A percentile compares a stretch with the other conserved stretches of the same genome.
Conservation (phyloP, 2,888 invertebrate species). For the Junonia oenone region DNA sequence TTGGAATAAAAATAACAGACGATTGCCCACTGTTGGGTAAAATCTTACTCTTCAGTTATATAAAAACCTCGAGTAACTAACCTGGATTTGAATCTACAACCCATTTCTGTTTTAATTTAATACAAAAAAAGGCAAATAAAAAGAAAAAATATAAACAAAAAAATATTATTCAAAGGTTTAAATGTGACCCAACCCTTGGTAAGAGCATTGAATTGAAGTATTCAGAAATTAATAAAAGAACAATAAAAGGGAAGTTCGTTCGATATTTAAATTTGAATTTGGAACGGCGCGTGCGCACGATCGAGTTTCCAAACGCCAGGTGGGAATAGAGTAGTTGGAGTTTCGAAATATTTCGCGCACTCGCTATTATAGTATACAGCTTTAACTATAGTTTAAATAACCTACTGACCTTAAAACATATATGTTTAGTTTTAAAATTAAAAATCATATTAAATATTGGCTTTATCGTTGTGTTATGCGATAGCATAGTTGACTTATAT, state of each 20-base stretch:
- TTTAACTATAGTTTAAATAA: slow-evolving; percentile 2
- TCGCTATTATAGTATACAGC: background rate
- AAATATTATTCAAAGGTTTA: background rate
- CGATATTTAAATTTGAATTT: slow-evolving; percentile 40
- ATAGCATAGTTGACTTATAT: too few relatives aligned
- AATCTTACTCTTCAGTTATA: too few relatives aligned
- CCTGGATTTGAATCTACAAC: too few relatives aligned
- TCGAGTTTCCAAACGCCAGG: slow-evolving; percentile 39
- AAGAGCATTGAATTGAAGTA: slow-evolving; percentile 6
- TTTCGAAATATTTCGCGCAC: slow-evolving; percentile 18
- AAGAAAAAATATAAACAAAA: background rate
- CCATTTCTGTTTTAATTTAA: too few relatives aligned
- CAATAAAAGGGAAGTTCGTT: slow-evolving; percentile 37
- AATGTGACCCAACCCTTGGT: background rate
- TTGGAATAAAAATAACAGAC: too few relatives aligned
- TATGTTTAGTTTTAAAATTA: background rate
- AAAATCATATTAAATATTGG: background rate
- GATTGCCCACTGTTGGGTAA: background rate
- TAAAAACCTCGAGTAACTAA: too few relatives aligned
- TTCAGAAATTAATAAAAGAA: slow-evolving; percentile 37
- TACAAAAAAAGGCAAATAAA: background rate
- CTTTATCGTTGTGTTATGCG: too few relatives aligned
- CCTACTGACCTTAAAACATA: background rate
- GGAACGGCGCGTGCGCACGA: slow-evolving; percentile 43
- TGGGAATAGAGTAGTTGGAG: slow-evolving; percentile 31